Base-by-base conservation (phyloP, 2,888 invertebrate genomes). In the Amiota mariae region DNA sequence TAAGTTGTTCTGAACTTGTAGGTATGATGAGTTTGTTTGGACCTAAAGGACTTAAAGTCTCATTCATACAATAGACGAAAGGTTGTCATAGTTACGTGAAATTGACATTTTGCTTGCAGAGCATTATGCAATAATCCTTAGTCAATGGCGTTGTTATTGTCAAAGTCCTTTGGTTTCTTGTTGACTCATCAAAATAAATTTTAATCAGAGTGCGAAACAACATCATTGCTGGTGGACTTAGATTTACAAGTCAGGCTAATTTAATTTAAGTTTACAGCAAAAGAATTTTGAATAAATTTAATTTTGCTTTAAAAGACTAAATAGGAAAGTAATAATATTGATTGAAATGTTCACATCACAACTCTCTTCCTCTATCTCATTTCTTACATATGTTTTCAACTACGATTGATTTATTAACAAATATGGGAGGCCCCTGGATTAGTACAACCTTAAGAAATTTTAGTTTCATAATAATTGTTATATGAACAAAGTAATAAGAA, bases 111-210 rank as follows among this genome's bases (percentile, higher is more conserved):
- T 63, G 24, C 36, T 13, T 46, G 46, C 13, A 13, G 13, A 13
- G 63, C 46, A 46, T 46, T 63, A 63, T 36, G 6, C 36, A 36
- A 36, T 36, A 63, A 46, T 63, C 4, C 10, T 59, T 9, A 20
- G 59, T 59, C 59, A 59, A 59, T 59, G 63, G 63, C 46, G 63
- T 36, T 36, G 36, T 36, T 15, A n/a, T 24, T 63, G 11, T 63
- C 13, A 12, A 9, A 9, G 46, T 10, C 46, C 13, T 63, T 63
- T 24, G 36, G 13, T 8, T 63, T 46, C 11, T 11, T 63, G 12
- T 63, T 36, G 24, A 1, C 67, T 54, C 24, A 24, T 49, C 67
- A 54, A 20, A 49, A 48, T 51, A 13, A 20, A 51, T 46, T 68
- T 13, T 36, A 68, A 68, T 68, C 67, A 68, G 20, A 8, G 11